Conservation (phyloP, 2,797 vertebrate genomes). For the Pseudochirops corinnae region DNA sequence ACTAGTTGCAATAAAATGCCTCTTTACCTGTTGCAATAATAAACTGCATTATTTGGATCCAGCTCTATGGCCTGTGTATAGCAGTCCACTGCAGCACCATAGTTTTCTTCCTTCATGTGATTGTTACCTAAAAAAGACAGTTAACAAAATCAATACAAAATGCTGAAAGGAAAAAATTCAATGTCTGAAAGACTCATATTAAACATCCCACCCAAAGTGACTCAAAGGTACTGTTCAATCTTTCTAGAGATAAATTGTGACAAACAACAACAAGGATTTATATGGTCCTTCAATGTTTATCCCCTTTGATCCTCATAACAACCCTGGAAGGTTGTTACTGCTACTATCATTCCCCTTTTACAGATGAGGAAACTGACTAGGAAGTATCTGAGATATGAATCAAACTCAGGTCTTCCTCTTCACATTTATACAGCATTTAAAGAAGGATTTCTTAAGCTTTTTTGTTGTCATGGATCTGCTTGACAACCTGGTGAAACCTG, state of each 20-base stretch:
- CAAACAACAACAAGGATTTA: not conserved
- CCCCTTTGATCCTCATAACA: not conserved
- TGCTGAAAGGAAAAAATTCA: constrained; percentile 38
- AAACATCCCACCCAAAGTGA: constrained; percentile 24
- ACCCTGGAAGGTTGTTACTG: not conserved
- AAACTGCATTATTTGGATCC: constrained; percentile 96
- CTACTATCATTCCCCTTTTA: not conserved
- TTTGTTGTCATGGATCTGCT: not conserved
- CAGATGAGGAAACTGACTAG: not conserved
- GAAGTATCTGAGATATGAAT: not conserved
- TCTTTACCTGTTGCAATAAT: constrained; percentile 96
- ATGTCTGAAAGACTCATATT: constrained; percentile 35
- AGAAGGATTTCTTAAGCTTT: not conserved
- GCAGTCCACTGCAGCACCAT: constrained; percentile 93
- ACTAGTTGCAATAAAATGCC: not conserved
- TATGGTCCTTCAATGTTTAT: constrained; percentile 8
- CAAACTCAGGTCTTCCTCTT: not conserved
- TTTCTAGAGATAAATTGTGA: constrained; percentile 42
- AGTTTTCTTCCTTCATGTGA: constrained; percentile 99
- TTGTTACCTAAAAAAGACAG: constrained; percentile 92
- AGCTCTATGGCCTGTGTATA: constrained; percentile 95
- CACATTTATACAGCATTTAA: not conserved
- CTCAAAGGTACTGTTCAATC: constrained; percentile 20
- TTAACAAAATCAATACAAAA: constrained; percentile 52
- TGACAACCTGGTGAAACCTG: not conserved